Evolutionary conservation across 2,888 invertebrate species (phyloP).

Genomic region (Conops quadrifasciatus): DNA sequence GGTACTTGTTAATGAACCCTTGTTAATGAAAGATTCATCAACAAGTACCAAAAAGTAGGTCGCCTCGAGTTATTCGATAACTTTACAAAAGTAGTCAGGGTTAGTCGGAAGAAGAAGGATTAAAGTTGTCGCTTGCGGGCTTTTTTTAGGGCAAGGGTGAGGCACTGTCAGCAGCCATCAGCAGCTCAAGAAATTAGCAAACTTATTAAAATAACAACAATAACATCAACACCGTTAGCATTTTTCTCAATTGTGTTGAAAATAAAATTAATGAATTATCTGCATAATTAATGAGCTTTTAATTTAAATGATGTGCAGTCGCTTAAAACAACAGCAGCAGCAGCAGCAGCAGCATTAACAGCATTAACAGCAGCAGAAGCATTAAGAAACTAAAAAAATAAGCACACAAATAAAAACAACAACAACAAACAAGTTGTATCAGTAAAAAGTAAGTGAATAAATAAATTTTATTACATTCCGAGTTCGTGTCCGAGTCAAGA

Average conservation of each 20-base stretch:
- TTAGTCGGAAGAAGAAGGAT: too few species aligned
- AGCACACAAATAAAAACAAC: neutral
- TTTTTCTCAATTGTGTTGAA: conserved; percentile 54
- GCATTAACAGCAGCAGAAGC: neutral
- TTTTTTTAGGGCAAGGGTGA: neutral
- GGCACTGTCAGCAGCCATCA: too few species aligned
- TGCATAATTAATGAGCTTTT: conserved; percentile 63
- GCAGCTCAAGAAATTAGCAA: too few species aligned
- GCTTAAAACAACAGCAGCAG: conserved; percentile 7
- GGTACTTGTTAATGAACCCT: too few species aligned
- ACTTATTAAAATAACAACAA: neutral
- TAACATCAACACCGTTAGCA: neutral
- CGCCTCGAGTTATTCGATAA: too few species aligned
- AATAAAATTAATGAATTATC: conserved; percentile 62
- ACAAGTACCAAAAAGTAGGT: too few species aligned
- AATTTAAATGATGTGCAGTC: conserved; percentile 50
- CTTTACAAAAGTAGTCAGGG: too few species aligned
- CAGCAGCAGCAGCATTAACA: neutral
- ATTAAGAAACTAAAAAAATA: conserved; percentile 20
- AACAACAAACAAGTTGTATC: conserved; percentile 2
- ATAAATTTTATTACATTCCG: conserved; percentile 24
- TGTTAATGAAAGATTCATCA: too few species aligned
- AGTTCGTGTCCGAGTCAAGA: conserved; percentile 2
- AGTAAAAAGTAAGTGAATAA: conserved; percentile 27
- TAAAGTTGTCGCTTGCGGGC: too few species aligned